Base-by-base conservation (phyloP, 2,888 invertebrate genomes). In the Odontocolon sp. region DNA sequence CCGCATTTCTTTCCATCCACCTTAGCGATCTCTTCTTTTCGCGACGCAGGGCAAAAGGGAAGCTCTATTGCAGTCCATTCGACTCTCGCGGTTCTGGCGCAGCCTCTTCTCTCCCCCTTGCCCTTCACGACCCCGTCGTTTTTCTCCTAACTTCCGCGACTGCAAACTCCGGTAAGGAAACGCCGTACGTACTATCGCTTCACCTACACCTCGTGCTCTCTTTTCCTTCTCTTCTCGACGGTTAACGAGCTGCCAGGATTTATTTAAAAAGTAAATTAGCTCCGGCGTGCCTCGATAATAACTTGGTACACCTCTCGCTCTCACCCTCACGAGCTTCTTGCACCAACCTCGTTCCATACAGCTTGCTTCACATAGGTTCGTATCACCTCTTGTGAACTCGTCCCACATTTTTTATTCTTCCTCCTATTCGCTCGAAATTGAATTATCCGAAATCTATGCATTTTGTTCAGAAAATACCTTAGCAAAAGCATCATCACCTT, bases 201-300 rank as follows among this genome's bases (percentile, higher is more conserved):
- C 67, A 14, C 63, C 64, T 69, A 72, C 57, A 77, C 77, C 69
- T 64, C 57, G 69, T 28, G 11, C 52, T 45, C 72, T 70, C 38
- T 59, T 71, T 57, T 52, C 36, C 14, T 38, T 6, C 68, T 45
- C 67, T 69, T 70, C 72, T 28, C 67, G 64, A 56, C 71, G 78
- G 80, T 81, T 83, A 84, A 84, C 83, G 83, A 84, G 83, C 79
- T 81, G 81, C 80, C 78, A 76, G 79, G 82, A 84, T 83, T 85
- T 83, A 85, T 85, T 83, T 84, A 83, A 83, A 83, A 82, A 84
- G 82, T 85, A 83, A 85, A 85, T 85, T 85, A 85, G 79, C 81
- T 82, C 77, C 78, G 75, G 68, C 80, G 78, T 77, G 80, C 80
- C 79, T 78, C 80, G 80, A 83, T 84, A 85, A 85, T 82, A 84